Base-by-base conservation (phyloP, 2,113 vertebrate species). In the Embiotoca jacksoni region DNA sequence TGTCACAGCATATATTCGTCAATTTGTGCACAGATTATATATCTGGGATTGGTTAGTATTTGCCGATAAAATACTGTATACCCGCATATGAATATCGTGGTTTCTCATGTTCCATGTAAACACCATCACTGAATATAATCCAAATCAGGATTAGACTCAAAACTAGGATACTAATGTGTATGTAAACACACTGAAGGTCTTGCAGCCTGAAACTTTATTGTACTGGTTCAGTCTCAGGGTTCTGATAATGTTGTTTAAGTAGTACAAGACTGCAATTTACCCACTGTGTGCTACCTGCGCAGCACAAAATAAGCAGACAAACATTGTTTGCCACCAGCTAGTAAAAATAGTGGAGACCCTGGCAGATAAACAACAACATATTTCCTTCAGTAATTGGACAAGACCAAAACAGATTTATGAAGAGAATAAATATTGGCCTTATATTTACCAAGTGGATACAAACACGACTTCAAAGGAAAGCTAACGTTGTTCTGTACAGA, bases 381-480 rank as follows among this genome's bases (percentile, higher is more conserved):
- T 71, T 58, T 52, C 32, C 59, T 55, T 56, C n/a, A 47, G 52
- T 44, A 54, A 31, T 23, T 54, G 15, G 32, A 63, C 39, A 35
- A 49, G 39, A 37, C 65, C 37, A 46, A 76, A 76, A 54, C 30
- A 41, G 23, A 32, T 11, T 35, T 52, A 14, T 16, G 23, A 53
- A 23, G 7, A n/a, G 3, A 37, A 31, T 56, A 16, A 75, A 50
- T 65, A 56, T 75, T 75, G 62, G 55, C 68, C 39, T 60, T 76
- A 2, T 16, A 52, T 23, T 52, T 8, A 23, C n/a, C 35, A 53
- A 62, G 49, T 33, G 23, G 46, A 44, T 35, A 67, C 10, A 8
- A 23, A 31, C 60, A 14, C 9, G 10, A 56, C 50, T 78, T 31
- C 6, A 60, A 54, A 63, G 47, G 7, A 55, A 60, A 54, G 49